phyloP scores from a whole-genome alignment of 2,113 vertebrate genomes.

The Platysternon megacephalum region DNA sequence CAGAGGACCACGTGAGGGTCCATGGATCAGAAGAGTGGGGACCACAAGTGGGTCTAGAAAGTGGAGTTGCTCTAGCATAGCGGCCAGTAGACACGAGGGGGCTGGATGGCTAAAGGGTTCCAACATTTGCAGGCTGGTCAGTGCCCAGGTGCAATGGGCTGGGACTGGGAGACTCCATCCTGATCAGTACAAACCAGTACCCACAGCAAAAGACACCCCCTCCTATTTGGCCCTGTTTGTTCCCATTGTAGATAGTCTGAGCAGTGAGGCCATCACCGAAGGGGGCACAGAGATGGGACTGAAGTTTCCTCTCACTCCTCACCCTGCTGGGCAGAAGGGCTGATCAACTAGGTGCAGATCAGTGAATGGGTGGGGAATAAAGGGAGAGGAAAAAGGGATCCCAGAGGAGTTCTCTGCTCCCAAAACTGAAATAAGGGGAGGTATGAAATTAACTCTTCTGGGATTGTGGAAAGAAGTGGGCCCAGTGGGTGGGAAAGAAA shows the following conservation, averaged over 20 bases:
- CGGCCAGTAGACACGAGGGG: not conserved
- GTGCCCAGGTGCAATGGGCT: not conserved
- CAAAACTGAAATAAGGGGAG: not conserved
- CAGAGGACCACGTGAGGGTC: not conserved
- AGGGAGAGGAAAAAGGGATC: not conserved
- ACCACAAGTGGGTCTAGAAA: not conserved
- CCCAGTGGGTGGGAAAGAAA: not conserved
- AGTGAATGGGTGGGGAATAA: not conserved
- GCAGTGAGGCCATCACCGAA: not conserved
- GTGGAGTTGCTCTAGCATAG: not conserved
- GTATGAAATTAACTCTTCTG: not conserved
- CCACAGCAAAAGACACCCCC: not conserved
- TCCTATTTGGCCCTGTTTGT: not conserved
- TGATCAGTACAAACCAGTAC: not conserved
- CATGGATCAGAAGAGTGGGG: not conserved
- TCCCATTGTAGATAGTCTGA: not conserved
- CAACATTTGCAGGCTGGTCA: not conserved
- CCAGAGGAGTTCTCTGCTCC: not conserved
- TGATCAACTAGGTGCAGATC: not conserved
- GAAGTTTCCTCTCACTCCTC: not conserved
- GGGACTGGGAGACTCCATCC: not conserved
- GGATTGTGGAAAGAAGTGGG: not conserved
- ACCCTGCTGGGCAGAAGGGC: not conserved
- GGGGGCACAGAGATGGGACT: not conserved
- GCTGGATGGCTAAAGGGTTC: not conserved